Evolutionary conservation across 2,797 vertebrate species (phyloP).

Genomic region (Holocentrus rufus): DNA sequence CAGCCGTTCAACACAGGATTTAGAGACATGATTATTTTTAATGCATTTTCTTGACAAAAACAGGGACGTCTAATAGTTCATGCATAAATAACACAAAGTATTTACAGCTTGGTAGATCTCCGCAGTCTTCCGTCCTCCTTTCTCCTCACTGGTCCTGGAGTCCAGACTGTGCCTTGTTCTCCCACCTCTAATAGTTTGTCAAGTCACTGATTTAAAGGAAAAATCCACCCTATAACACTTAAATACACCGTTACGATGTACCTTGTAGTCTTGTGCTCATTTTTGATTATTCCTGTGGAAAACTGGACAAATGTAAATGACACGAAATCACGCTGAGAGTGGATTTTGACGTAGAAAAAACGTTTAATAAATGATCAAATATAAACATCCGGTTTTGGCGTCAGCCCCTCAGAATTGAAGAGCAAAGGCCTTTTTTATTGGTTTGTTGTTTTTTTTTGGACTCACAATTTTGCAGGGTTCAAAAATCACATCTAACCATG

Average conservation of each 20-base stretch:
- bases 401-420: too few species aligned
- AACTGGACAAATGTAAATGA: too few species aligned
- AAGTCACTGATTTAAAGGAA: background rate
- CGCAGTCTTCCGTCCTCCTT: conserved; percentile 2
- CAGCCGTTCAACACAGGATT: conserved; percentile 2
- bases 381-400: too few species aligned
- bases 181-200: conserved; percentile 16
- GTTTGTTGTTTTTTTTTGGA: too few species aligned
- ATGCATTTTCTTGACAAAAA: conserved; percentile 25
- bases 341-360: too few species aligned
- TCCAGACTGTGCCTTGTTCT: conserved; percentile 45
- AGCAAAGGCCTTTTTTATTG: too few species aligned
- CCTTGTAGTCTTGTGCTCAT: background rate
- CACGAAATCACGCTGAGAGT: too few species aligned
- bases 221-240: conserved; percentile 3
- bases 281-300: too few species aligned
- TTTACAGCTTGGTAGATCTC: conserved; percentile 51
- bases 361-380: too few species aligned
- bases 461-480: too few species aligned
- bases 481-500: too few species aligned
- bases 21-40: conserved; percentile 42
- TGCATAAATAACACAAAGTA: conserved; percentile 65
- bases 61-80: conserved; percentile 28
- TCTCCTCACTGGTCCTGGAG: background rate
- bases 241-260: background rate